Conservation (phyloP, 1,140 invertebrate species). For the Liolophura sinensis region DNA sequence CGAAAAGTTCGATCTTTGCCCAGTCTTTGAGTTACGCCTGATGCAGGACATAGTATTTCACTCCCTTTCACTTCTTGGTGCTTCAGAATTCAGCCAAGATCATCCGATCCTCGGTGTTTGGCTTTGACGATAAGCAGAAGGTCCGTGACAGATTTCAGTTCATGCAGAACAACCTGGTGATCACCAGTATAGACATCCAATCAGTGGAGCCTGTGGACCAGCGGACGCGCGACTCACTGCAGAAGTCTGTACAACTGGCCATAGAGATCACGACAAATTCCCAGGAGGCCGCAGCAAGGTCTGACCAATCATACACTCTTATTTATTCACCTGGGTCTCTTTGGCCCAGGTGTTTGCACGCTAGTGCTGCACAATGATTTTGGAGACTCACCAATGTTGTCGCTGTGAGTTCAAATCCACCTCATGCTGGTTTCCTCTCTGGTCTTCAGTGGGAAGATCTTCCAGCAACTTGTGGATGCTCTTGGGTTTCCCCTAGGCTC, state of each 20-base stretch:
- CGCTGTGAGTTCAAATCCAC: too few species aligned
- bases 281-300: slow-evolving; percentile 63
- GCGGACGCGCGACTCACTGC: slow-evolving; percentile 62
- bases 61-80: neutral
- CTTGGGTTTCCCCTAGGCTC: too few species aligned
- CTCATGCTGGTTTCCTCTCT: too few species aligned
- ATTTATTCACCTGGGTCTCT: too few species aligned
- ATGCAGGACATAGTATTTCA: neutral
- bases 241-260: slow-evolving; percentile 64
- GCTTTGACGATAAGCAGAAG: slow-evolving; percentile 60
- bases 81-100: slow-evolving; percentile 62
- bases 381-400: too few species aligned
- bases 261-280: slow-evolving; percentile 64
- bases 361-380: too few species aligned
- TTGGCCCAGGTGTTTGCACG: too few species aligned
- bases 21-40: neutral
- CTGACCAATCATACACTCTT: neutral
- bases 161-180: slow-evolving; percentile 60
- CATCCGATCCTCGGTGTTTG: slow-evolving; percentile 63
- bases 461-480: too few species aligned
- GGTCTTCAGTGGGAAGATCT: too few species aligned
- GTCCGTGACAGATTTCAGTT: slow-evolving; percentile 58
- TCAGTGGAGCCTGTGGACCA: slow-evolving; percentile 66
- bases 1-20: neutral
- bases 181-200: slow-evolving; percentile 64